Conservation (phyloP, 2,797 vertebrate species). For the Microctenopoma lineatum region DNA sequence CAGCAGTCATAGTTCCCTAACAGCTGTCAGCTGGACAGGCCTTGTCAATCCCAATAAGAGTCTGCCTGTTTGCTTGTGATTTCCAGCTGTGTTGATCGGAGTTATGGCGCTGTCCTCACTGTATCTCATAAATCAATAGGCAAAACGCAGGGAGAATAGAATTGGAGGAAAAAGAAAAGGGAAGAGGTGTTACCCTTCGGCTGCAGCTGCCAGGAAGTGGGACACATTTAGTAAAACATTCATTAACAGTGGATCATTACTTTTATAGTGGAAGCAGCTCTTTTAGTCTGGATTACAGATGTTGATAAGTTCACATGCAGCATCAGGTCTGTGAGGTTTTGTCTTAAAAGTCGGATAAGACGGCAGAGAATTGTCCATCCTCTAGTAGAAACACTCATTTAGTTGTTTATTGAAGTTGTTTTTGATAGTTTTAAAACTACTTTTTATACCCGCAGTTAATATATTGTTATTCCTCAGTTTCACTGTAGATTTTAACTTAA, state of each 20-base stretch:
- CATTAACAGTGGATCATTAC: too few species aligned
- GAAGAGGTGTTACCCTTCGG: slow-evolving; percentile 53
- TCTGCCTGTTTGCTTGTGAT: background rate
- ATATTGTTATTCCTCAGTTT: background rate
- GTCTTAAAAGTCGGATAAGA: slow-evolving; percentile 48
- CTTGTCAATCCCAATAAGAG: slow-evolving; percentile 15
- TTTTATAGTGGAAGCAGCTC: slow-evolving; percentile 2
- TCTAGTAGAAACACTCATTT: slow-evolving; percentile 18
- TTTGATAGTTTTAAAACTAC: background rate
- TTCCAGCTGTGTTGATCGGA: slow-evolving; percentile 22
- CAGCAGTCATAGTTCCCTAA: slow-evolving; percentile 28
- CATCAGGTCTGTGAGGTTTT: slow-evolving; percentile 41
- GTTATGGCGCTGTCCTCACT: slow-evolving; percentile 21
- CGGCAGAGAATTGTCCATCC: slow-evolving; percentile 10
- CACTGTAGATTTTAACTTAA: background rate
- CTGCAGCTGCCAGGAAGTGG: slow-evolving; percentile 50
- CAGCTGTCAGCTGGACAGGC: slow-evolving; percentile 67
- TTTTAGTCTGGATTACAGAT: slow-evolving; percentile 33
- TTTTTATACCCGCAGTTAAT: background rate
- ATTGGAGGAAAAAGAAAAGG: slow-evolving; percentile 68
- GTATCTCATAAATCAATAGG: slow-evolving; percentile 52
- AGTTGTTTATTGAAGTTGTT: background rate
- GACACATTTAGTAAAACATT: background rate
- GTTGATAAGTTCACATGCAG: slow-evolving; percentile 24
- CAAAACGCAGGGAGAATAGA: slow-evolving; percentile 29